Evolutionary conservation across 2,113 vertebrate species (phyloP), one percentile per base, ranked within the genome.

Genomic region (Callocephalon fimbriatum): DNA sequence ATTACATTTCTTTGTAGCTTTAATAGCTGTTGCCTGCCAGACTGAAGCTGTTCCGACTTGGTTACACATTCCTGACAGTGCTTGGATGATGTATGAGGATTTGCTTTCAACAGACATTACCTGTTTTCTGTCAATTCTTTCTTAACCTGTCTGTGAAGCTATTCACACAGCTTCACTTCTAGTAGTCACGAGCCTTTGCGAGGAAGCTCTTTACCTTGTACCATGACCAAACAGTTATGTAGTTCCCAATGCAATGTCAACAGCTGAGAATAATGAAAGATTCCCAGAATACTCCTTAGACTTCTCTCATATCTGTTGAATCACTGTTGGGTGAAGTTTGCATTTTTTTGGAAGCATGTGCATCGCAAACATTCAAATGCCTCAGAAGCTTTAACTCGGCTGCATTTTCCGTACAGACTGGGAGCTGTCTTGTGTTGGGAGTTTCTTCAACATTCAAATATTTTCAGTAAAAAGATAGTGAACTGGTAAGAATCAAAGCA

Each of bases 11-110:
- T 86, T 93, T 71, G 25, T 67, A 72, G 42, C 31, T 92, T 67
- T 95, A 95, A 91, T 87, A 81, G 72, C 47, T 81, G 44, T 35
- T 81, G 47, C 59, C 73, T 84, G 53, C 25, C 15, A 58, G 80
- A 65, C n/a, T 95, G 86, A 91, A 72, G 61, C 76, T 87, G 42
- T 66, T 95, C 85, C 74, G 67, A 70, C 67, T 82, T 79, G 86
- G 65, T 86, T 92, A 78, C 25, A n/a, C 25, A 21, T 29, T 50
- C 45, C 37, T 71, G 31, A 54, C 15, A 71, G 67, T 2, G 0
- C 23, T 26, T 47, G 68, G 47, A 47, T 86, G 63, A 94, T 54
- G 61, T 3, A 56, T 79, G 12, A 68, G 72, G 68, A 54, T 56
- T 70, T 71, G 38, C 21, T 90, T 95, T 91, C 92, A 44, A 67